A percentile compares a stretch with the other conserved stretches of the same genome.
Evolutionary conservation across 2,888 invertebrate species (phyloP).

Genomic region (Drosophila gaucha): DNA sequence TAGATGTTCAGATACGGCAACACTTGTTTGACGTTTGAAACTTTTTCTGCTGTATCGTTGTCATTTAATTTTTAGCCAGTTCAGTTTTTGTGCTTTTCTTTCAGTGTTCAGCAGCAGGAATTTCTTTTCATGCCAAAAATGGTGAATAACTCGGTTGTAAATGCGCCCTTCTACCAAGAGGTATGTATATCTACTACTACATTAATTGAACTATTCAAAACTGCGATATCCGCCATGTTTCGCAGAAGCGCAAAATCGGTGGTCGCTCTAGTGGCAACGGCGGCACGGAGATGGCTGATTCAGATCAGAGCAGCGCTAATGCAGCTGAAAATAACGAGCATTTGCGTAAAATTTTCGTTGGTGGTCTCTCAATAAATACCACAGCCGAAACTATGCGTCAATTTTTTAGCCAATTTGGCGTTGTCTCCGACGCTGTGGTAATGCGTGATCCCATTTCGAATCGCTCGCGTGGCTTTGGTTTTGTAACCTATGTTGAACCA

Average conservation of each 20-base stretch:
- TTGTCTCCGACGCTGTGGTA: constrained; percentile 79
- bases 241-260: constrained; percentile 33
- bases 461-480: constrained; percentile 82
- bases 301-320: background rate
- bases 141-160: constrained; percentile 41
- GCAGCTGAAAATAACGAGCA: constrained; percentile 62
- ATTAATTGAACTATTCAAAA: constrained; percentile 1
- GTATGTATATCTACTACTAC: constrained; percentile 31
- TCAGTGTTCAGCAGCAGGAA: constrained; percentile 25
- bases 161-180: constrained; percentile 42
- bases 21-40: constrained; percentile 51
- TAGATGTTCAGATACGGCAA: constrained; percentile 23
- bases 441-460: constrained; percentile 82
- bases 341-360: constrained; percentile 82
- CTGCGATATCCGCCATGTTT: background rate
- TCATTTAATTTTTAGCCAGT: constrained; percentile 45
- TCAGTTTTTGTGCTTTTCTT: constrained; percentile 41
- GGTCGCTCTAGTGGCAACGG: background rate
- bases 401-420: constrained; percentile 80
- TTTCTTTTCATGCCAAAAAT: constrained; percentile 51
- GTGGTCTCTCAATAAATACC: constrained; percentile 79
- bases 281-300: background rate
- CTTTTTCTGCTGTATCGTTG: constrained; percentile 28
- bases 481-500: constrained; percentile 76
- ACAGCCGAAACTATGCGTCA: constrained; percentile 71